Conservation (phyloP, 2,888 invertebrate species). For the Hypercompe scribonia region DNA sequence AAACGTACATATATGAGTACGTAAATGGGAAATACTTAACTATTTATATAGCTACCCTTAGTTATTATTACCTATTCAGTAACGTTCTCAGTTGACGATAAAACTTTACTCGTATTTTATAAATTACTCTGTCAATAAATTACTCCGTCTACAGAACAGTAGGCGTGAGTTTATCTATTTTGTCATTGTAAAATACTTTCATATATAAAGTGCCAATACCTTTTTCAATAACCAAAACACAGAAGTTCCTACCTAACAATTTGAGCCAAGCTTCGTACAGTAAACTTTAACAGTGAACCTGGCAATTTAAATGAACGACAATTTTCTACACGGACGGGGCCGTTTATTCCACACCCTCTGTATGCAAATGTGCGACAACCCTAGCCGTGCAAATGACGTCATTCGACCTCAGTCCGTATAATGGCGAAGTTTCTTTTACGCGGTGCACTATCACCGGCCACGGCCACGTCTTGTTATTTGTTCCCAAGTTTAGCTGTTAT, state of each 20-base stretch:
- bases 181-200: no score
- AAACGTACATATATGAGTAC: no score
- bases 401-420: conserved; percentile 32
- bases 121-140: no score
- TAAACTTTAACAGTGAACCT: conserved; percentile 1
- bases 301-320: background rate
- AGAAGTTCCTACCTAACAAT: background rate
- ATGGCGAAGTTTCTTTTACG: conserved; percentile 40
- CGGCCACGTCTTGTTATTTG: conserved; percentile 23
- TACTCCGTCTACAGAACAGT: no score
- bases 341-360: conserved; percentile 11
- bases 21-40: no score
- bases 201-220: background rate
- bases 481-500: conserved; percentile 20
- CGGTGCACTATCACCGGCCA: conserved; percentile 15
- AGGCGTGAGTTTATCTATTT: no score
- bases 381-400: conserved; percentile 24
- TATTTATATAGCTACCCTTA: no score
- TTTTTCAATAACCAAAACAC: background rate
- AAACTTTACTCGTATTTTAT: no score
- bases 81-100: no score
- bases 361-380: conserved; percentile 35
- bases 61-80: no score
- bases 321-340: background rate
- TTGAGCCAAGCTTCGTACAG: background rate